Base-by-base conservation (phyloP, 2,888 invertebrate species). In the Meteorus cinctellus region DNA sequence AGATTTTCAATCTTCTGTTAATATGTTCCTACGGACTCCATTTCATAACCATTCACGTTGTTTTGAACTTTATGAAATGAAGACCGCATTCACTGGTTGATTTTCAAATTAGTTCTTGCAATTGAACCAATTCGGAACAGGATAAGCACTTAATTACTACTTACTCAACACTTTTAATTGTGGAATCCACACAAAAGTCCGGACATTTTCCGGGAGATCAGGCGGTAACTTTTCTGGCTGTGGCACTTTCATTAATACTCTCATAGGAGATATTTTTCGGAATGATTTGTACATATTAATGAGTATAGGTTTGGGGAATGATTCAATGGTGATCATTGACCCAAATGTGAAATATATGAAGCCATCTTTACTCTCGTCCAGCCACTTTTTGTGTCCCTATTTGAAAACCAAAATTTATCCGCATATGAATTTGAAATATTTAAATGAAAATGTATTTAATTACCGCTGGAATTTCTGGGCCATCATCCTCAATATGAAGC, bases 401-500 rank as follows among this genome's bases (percentile, higher is more conserved):
- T 63, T 63, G 1, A 12, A 31, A 31, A 31, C 5, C 1, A 14
- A 14, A 4, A 34, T 62, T 62, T 24, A 55, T 19, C n/a, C 5
- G n/a, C 14, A 3, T 1, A 31, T 6, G 27, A 29, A n/a, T 63
- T 8, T 3, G 5, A 12, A 8, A 14, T 1, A 1, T 2, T 31
- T 14, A 5, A 31, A 31, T 31, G 27, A n/a, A 16, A 31, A 12
- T 31, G 16, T 0, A 29, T 1, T 19, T 19, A 41, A 3, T 82
- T 81, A 88, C 88, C 4, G 62, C 63, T 0, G 81, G 59, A 51
- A 87, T 62, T 65, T 82, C 80, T 0, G 81, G 19, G 1, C 77
- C 83, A 4, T 86, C 85, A 0, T 88, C 86, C 1, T 80, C 80
- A 6, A 92, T 90, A 77, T 93, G 93, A 73, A 92, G 86, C 45